These are phyloP conservation scores for Cydia amplana DNA, from an alignment of 1,140 invertebrate species.

Conservation along the genomic window DNA sequence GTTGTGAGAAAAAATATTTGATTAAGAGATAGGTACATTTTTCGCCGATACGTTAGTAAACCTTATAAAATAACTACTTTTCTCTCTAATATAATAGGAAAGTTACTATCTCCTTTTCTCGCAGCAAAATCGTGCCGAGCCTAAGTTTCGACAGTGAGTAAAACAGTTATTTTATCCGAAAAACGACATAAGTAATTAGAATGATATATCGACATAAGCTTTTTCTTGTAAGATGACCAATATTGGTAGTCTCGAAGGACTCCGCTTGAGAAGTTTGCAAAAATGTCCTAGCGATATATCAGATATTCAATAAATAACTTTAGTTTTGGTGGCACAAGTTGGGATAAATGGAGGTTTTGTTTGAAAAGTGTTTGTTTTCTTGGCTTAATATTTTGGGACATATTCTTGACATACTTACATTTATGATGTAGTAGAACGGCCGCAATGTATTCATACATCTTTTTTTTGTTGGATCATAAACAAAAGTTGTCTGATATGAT, in stretches of 20 bases:
- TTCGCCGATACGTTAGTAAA: too few relatives aligned
- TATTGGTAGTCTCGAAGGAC: background rate
- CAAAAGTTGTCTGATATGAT: too few relatives aligned
- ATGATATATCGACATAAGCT: background rate
- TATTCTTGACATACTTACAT: background rate
- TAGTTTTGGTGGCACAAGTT: background rate
- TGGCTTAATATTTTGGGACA: background rate
- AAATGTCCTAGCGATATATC: background rate
- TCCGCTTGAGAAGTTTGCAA: background rate
- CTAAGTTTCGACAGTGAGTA: background rate
- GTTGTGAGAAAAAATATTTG: too few relatives aligned
- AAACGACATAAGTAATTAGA: background rate
- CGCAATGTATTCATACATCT: too few relatives aligned
- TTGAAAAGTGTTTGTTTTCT: background rate
- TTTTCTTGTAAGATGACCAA: background rate
- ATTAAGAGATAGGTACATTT: too few relatives aligned
- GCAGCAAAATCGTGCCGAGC: background rate
- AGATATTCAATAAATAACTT: slow-evolving; percentile 3
- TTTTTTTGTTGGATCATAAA: too few relatives aligned
- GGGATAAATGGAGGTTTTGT: background rate
- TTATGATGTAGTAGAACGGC: too few relatives aligned
- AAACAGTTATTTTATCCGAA: background rate
- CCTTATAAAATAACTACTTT: too few relatives aligned
- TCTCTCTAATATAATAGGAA: too few relatives aligned
- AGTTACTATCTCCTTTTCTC: background rate